Evolutionary conservation across 2,113 vertebrate species (phyloP).

Genomic region (Mastomys natalensis): DNA sequence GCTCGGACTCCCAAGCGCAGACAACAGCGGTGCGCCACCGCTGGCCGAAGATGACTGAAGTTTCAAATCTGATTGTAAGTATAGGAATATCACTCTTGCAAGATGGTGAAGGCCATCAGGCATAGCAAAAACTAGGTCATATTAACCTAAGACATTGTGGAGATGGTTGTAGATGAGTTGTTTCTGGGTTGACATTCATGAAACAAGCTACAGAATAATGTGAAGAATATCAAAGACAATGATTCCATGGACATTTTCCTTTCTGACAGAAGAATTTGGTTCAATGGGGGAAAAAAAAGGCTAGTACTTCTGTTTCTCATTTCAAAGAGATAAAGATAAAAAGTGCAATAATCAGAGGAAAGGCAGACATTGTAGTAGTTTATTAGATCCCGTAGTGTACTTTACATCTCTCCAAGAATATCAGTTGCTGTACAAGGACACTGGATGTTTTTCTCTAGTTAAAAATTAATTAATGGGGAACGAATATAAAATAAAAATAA

Average conservation of each 20-base stretch:
- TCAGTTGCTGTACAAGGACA: background rate
- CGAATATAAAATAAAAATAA: background rate
- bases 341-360: background rate
- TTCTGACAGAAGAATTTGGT: constrained; percentile 58
- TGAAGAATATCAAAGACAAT: constrained; percentile 79
- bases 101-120: constrained; percentile 77
- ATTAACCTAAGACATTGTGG: constrained; percentile 73
- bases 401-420: background rate
- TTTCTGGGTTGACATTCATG: constrained; percentile 84
- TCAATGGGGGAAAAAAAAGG: constrained; percentile 62
- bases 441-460: background rate
- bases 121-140: constrained; percentile 74
- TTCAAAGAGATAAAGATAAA: background rate
- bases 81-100: constrained; percentile 36
- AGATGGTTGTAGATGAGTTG: constrained; percentile 80
- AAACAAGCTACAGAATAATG: constrained; percentile 84
- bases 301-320: background rate
- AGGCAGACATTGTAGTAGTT: background rate
- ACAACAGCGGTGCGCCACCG: too few species aligned
- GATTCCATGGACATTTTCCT: constrained; percentile 64
- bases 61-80: constrained; percentile 35
- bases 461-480: constrained; percentile 22
- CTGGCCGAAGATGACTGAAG: too few species aligned
- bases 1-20: too few species aligned
- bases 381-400: background rate